Conservation (phyloP, 2,113 vertebrate species). For the Hyla sarda region DNA sequence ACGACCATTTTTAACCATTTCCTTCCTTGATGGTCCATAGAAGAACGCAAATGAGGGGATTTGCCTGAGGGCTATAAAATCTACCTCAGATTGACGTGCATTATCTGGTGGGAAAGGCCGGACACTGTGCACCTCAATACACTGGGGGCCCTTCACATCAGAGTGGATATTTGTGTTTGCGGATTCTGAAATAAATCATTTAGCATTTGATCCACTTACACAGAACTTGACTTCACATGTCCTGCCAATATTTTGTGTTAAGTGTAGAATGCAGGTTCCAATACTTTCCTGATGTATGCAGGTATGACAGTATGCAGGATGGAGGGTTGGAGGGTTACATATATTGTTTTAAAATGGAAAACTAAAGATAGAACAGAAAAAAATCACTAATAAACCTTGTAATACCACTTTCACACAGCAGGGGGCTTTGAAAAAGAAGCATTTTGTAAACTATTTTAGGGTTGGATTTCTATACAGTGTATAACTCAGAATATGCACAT, state of each 20-base stretch:
- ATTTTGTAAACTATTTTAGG: not conserved
- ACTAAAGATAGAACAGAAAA: not conserved
- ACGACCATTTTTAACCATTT: slow-evolving; percentile 19
- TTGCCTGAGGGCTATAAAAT: slow-evolving; percentile 33
- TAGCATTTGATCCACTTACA: slow-evolving; percentile 32
- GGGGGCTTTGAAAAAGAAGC: not conserved
- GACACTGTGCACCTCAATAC: slow-evolving; percentile 9
- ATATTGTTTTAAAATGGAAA: not conserved
- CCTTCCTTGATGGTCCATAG: not conserved
- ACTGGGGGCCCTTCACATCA: slow-evolving; percentile 25
- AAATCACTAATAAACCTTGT: not conserved
- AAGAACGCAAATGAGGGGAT: not conserved
- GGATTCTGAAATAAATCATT: slow-evolving; percentile 50
- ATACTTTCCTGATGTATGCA: not conserved
- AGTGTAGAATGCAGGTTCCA: not conserved
- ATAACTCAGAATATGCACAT: not conserved
- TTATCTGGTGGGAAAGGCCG: slow-evolving; percentile 39
- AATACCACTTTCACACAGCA: not conserved
- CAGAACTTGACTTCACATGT: not conserved
- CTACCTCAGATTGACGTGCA: slow-evolving; percentile 23
- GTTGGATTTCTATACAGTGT: not conserved
- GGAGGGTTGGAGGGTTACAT: not conserved
- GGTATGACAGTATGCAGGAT: not conserved
- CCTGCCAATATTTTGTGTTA: slow-evolving; percentile 9
- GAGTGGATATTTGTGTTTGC: slow-evolving; percentile 48